A percentile compares a stretch with the other conserved stretches of the same genome.
phyloP scores from a whole-genome alignment of 2,113 vertebrate species.

The Progne subis region DNA sequence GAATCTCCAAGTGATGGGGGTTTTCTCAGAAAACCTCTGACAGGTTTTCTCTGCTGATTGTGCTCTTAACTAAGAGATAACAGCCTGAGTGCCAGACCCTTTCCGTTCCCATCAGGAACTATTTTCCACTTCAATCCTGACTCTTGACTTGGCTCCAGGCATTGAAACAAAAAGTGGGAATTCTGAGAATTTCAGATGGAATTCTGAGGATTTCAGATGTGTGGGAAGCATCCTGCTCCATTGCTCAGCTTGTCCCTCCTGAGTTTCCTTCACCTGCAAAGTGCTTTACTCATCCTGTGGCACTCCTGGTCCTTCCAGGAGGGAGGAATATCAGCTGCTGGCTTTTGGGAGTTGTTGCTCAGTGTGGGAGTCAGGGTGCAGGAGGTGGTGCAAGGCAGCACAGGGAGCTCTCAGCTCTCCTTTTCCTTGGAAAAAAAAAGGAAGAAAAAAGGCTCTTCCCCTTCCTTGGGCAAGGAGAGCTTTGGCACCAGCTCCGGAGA shows the following conservation, averaged over 20 bases:
- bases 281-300: background rate
- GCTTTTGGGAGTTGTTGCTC: background rate
- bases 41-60: background rate
- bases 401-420: background rate
- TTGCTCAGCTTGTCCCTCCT: background rate
- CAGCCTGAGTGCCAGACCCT: background rate
- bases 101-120: background rate
- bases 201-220: background rate
- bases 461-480: background rate
- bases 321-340: background rate
- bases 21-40: background rate
- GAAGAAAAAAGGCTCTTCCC: background rate
- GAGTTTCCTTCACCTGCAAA: background rate
- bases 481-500: background rate
- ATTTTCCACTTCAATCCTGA: background rate
- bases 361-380: background rate
- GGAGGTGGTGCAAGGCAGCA: background rate
- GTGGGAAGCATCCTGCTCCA: accelerated
- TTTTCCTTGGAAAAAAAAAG: background rate
- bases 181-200: background rate
- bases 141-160: background rate
- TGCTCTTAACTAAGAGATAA: background rate
- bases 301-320: background rate
- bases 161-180: background rate
- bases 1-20: background rate